phyloP scores from a whole-genome alignment of 2,888 invertebrate genomes.

The Plagodis pulveraria region DNA sequence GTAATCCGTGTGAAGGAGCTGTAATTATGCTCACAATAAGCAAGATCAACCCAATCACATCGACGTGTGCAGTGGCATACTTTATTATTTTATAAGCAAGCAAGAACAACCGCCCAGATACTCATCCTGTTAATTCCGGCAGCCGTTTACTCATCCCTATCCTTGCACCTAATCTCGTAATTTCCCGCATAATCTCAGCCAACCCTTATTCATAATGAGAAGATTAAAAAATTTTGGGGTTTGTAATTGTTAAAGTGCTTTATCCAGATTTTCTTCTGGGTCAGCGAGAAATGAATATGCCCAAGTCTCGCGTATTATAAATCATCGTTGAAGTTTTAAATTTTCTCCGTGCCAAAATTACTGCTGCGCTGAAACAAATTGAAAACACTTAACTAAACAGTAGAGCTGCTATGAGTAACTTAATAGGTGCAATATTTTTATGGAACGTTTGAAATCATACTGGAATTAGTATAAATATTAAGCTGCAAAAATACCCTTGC shows the following conservation, averaged over 20 bases:
- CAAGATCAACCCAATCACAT: too few relatives aligned
- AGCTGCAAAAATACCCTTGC: too few relatives aligned
- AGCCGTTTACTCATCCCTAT: slow-evolving; percentile 42
- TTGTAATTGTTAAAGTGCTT: slow-evolving; percentile 65
- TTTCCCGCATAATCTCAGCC: slow-evolving; percentile 63
- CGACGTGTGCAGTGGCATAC: too few relatives aligned
- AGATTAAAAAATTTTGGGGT: slow-evolving; percentile 70
- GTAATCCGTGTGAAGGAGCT: too few relatives aligned
- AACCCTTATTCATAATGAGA: slow-evolving; percentile 68
- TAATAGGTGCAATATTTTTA: too few relatives aligned
- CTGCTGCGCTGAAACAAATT: background rate
- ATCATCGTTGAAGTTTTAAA: slow-evolving; percentile 28
- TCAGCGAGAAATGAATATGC: slow-evolving; percentile 43
- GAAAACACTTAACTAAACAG: too few relatives aligned
- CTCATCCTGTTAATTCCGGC: slow-evolving; percentile 38
- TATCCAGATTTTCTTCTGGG: slow-evolving; percentile 57
- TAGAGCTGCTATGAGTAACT: too few relatives aligned
- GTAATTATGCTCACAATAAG: too few relatives aligned
- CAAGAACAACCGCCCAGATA: slow-evolving; percentile 25
- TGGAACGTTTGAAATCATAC: too few relatives aligned
- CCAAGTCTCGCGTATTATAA: slow-evolving; percentile 30
- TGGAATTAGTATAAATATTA: too few relatives aligned
- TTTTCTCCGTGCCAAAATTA: slow-evolving; percentile 15
- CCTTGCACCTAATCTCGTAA: slow-evolving; percentile 56
- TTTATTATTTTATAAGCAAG: slow-evolving; percentile 22